Percentiles rank a stretch among this genome's conserved stretches.
Evolutionary conservation across 2,888 invertebrate genomes (phyloP).

Genomic region (Loripinus fragilis): DNA sequence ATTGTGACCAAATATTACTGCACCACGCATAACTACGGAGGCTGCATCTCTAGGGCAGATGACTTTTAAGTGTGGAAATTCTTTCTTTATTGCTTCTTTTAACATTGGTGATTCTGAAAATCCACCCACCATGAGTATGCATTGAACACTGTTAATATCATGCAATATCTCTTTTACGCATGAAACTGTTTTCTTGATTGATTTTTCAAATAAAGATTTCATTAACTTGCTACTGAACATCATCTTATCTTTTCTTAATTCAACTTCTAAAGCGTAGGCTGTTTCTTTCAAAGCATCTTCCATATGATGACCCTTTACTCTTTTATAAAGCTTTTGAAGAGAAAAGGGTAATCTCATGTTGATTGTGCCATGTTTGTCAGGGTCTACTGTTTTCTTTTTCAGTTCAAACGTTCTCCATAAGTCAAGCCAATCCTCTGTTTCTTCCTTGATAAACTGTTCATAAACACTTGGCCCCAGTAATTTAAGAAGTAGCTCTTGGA

Average conservation of each 20-base stretch:
- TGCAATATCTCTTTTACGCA: background rate
- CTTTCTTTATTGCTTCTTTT: slow-evolving; percentile 19
- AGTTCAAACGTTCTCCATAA: slow-evolving; percentile 22
- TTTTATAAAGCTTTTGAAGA: slow-evolving; percentile 20
- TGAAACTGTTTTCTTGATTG: background rate
- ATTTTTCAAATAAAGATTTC: slow-evolving; percentile 13
- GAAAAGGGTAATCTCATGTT: slow-evolving; percentile 16
- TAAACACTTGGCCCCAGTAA: slow-evolving; percentile 27
- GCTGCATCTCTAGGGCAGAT: slow-evolving; percentile 5
- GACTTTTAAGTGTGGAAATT: slow-evolving; percentile 9
- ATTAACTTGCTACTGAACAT: background rate
- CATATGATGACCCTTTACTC: background rate
- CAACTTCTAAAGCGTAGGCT: background rate
- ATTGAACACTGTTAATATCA: background rate
- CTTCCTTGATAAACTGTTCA: slow-evolving; percentile 2
- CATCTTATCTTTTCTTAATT: background rate
- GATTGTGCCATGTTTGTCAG: slow-evolving; percentile 9
- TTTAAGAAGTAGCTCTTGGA: background rate
- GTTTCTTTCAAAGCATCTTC: background rate
- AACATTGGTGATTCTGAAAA: slow-evolving; percentile 31
- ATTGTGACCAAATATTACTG: slow-evolving; percentile 24
- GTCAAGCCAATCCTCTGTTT: slow-evolving; percentile 7
- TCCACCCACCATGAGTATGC: slow-evolving; percentile 28
- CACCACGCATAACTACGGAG: slow-evolving; percentile 21
- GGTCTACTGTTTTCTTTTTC: slow-evolving; percentile 7